phyloP scores from a whole-genome alignment of 2,888 invertebrate genomes.

The Euproctis similis region DNA sequence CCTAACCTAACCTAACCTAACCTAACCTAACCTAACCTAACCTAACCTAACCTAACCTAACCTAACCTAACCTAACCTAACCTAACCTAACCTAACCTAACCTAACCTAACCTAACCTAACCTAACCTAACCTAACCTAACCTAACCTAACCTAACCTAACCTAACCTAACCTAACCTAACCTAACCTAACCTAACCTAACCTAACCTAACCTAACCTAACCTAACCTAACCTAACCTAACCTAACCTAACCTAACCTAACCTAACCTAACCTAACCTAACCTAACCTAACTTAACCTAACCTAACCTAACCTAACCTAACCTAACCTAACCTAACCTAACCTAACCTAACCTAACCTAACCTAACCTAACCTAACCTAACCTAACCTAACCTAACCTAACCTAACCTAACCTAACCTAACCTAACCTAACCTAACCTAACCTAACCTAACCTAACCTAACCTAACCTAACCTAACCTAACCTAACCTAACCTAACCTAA shows the following conservation, averaged over 20 bases:
- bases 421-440: no score
- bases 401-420: no score
- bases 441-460: no score
- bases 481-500: no score
- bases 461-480: no score
- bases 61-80: slow-evolving; percentile 1
- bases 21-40: slow-evolving; percentile 1
- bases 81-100: slow-evolving; percentile 1
- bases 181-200: slow-evolving; percentile 1
- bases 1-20: slow-evolving; percentile 1
- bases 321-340: slow-evolving; percentile 1
- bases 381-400: slow-evolving; percentile 1
- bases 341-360: slow-evolving; percentile 1
- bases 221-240: slow-evolving; percentile 1
- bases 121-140: slow-evolving; percentile 1
- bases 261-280: slow-evolving; percentile 1
- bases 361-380: slow-evolving; percentile 2
- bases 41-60: slow-evolving; percentile 1
- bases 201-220: slow-evolving; percentile 1
- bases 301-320: slow-evolving; percentile 1
- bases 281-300: slow-evolving; percentile 1
- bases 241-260: slow-evolving; percentile 1
- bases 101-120: slow-evolving; percentile 1
- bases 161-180: slow-evolving; percentile 1
- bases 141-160: slow-evolving; percentile 1